Evolutionary conservation across 2,113 vertebrate species (phyloP).

Genomic region (Phocoena phocoena): DNA sequence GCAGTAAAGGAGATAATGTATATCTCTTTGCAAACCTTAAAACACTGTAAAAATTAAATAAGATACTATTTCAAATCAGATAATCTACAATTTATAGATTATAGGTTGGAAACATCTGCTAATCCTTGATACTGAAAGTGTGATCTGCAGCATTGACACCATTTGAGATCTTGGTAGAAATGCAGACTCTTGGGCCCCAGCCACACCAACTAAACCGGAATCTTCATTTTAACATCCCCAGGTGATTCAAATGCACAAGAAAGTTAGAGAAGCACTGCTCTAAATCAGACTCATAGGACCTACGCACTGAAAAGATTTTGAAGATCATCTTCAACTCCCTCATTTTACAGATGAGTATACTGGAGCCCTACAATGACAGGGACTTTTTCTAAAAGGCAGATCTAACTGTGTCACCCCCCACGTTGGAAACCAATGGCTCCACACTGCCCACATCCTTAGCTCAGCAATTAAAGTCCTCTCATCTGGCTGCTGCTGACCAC

Average conservation of each 20-base stretch:
- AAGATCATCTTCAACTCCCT: neutral
- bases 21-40: conserved; percentile 11
- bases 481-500: neutral
- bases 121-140: neutral
- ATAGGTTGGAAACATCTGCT: neutral
- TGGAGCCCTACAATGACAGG: neutral
- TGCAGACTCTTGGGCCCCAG: neutral
- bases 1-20: neutral
- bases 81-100: neutral
- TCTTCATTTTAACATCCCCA: neutral
- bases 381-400: neutral
- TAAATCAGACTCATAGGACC: neutral
- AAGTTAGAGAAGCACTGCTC: neutral
- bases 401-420: neutral
- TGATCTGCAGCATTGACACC: neutral
- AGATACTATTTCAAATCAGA: neutral
- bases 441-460: neutral
- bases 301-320: neutral
- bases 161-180: neutral
- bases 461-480: neutral
- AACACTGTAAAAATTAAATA: neutral
- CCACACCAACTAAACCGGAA: neutral
- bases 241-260: neutral
- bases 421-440: neutral
- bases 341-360: neutral